Percentiles rank a stretch among this genome's conserved stretches.
Evolutionary conservation across 2,888 invertebrate species (phyloP).

Genomic region (Diachrysia chrysitis): DNA sequence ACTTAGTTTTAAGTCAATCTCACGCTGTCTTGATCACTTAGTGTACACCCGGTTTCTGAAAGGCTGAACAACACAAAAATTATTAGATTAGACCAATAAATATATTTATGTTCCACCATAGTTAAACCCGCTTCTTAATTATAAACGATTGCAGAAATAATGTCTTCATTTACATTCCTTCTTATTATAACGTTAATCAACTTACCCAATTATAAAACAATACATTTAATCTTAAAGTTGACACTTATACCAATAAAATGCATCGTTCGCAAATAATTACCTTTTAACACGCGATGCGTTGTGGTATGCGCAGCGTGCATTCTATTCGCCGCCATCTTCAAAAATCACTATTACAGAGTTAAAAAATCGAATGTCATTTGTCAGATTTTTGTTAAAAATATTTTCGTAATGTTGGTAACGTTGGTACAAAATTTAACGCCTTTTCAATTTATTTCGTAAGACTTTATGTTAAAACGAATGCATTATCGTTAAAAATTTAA

Average conservation of each 20-base stretch:
- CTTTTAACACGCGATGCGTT: slow-evolving; percentile 48
- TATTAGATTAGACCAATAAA: too few species aligned
- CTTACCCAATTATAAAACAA: slow-evolving; percentile 40
- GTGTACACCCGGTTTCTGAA: too few species aligned
- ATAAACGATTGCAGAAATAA: slow-evolving; percentile 24
- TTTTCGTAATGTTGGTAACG: background rate
- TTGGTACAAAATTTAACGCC: slow-evolving; percentile 4
- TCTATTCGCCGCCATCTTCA: slow-evolving; percentile 36
- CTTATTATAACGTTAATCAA: slow-evolving; percentile 29
- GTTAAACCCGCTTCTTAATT: background rate
- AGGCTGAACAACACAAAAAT: too few species aligned
- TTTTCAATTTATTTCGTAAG: slow-evolving; percentile 29
- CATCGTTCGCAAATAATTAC: slow-evolving; percentile 44
- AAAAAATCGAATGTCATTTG: slow-evolving; percentile 7
- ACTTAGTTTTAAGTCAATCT: too few species aligned
- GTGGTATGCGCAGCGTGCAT: slow-evolving; percentile 43
- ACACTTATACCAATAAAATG: slow-evolving; percentile 48
- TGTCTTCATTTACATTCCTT: slow-evolving; percentile 25
- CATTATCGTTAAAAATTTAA: slow-evolving; percentile 25
- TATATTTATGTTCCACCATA: background rate
- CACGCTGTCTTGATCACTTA: too few species aligned
- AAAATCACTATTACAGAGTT: background rate
- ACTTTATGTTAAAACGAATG: slow-evolving; percentile 18
- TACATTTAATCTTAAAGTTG: slow-evolving; percentile 39
- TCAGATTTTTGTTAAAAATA: slow-evolving; percentile 8